A percentile compares a stretch with the other conserved stretches of the same genome.
These are phyloP conservation scores for Ctenomys sociabilis DNA, from an alignment of 2,113 vertebrate species.

Conservation along the genomic window DNA sequence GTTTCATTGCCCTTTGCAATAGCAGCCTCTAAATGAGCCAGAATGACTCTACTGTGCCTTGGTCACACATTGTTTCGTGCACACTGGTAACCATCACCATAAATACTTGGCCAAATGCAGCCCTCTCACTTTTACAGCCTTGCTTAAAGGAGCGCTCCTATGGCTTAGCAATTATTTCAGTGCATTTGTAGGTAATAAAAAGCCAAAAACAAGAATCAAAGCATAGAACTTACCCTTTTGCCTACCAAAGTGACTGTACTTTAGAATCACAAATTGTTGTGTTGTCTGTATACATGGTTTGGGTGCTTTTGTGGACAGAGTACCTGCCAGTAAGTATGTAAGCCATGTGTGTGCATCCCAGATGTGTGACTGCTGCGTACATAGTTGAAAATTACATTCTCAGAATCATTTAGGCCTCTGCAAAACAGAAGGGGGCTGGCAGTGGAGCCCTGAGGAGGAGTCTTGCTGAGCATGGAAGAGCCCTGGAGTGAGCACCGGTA, in stretches of 20 bases:
- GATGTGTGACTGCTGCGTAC: neutral
- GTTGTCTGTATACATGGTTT: neutral
- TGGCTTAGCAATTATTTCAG: neutral
- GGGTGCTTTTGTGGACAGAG: neutral
- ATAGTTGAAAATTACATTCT: constrained; percentile 16
- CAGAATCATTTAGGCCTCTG: neutral
- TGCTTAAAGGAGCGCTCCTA: neutral
- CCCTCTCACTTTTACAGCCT: neutral
- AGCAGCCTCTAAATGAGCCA: neutral
- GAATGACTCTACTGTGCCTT: neutral
- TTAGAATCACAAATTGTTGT: constrained; percentile 2
- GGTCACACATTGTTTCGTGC: neutral
- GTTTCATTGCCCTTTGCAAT: neutral
- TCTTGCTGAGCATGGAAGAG: neutral
- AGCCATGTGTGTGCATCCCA: neutral
- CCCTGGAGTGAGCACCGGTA: neutral
- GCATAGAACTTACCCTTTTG: neutral
- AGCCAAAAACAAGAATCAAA: neutral
- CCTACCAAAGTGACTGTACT: neutral
- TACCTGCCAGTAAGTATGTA: neutral
- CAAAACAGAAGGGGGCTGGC: neutral
- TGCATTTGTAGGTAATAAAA: neutral
- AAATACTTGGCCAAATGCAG: constrained; percentile 20
- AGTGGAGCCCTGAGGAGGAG: neutral
- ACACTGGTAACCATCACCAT: neutral